A percentile compares a stretch with the other conserved stretches of the same genome.
Conservation (phyloP, 2,113 vertebrate genomes). For the Perca flavescens region DNA sequence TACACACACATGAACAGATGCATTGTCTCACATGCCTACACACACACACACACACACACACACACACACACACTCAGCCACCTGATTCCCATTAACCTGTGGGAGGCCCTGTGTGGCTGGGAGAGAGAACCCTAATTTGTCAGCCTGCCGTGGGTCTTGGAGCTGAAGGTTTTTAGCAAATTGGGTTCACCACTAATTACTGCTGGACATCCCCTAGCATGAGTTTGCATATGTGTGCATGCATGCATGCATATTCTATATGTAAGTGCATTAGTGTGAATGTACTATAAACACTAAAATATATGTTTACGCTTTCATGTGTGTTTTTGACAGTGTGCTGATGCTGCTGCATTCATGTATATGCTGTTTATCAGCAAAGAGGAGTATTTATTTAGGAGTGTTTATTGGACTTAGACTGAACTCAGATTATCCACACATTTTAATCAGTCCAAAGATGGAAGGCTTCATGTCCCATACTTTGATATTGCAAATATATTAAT, state of each 20-base stretch:
- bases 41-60: constrained; percentile 25
- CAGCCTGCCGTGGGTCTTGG: constrained; percentile 68
- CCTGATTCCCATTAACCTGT: constrained; percentile 83
- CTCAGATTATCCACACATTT: neutral
- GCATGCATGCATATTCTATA: constrained; percentile 23
- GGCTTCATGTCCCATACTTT: neutral
- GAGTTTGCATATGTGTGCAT: constrained; percentile 29
- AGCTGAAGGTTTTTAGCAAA: constrained; percentile 80
- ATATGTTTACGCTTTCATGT: neutral
- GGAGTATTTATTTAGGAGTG: neutral
- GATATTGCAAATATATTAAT: constrained; percentile 4
- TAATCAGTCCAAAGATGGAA: neutral
- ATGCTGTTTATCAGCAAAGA: neutral
- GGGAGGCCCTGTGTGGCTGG: constrained; percentile 62
- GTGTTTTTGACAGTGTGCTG: neutral
- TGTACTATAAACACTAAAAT: neutral
- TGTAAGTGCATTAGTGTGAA: constrained; percentile 10
- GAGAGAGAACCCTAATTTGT: constrained; percentile 79
- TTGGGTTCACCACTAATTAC: constrained; percentile 82
- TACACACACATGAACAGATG: constrained; percentile 18
- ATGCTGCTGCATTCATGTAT: neutral
- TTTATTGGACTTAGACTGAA: neutral
- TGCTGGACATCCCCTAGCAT: constrained; percentile 58
- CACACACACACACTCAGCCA: constrained; percentile 25
- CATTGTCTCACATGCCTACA: neutral